phyloP scores from a whole-genome alignment of 2,113 vertebrate genomes.

The Choloepus hoffmanni region DNA sequence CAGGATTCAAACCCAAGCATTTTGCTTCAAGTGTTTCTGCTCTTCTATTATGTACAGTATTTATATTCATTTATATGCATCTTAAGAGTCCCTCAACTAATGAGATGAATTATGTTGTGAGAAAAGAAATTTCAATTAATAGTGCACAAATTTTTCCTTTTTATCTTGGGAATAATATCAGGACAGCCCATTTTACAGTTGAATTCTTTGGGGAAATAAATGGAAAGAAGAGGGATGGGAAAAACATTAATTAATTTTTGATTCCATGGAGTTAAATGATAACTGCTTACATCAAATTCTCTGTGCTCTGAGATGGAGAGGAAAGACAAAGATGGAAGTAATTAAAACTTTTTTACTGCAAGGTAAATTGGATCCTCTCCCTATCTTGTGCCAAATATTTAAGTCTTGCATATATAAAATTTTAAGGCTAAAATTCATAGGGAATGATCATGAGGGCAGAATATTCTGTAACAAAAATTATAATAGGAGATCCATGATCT shows the following conservation, averaged over 20 bases:
- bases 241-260: slow-evolving; percentile 75
- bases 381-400: slow-evolving; percentile 69
- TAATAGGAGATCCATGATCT: slow-evolving; percentile 21
- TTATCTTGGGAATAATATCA: slow-evolving; percentile 53
- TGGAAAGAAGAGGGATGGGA: neutral
- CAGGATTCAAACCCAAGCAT: neutral
- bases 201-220: slow-evolving; percentile 37
- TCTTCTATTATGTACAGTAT: neutral
- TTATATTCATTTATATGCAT: neutral
- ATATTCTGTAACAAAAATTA: neutral
- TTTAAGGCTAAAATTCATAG: slow-evolving; percentile 26
- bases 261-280: slow-evolving; percentile 67
- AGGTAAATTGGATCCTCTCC: slow-evolving; percentile 61
- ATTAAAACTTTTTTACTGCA: slow-evolving; percentile 56
- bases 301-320: neutral
- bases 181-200: slow-evolving; percentile 50
- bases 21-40: neutral
- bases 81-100: slow-evolving; percentile 19
- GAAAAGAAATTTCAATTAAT: slow-evolving; percentile 50
- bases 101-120: slow-evolving; percentile 38
- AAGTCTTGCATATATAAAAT: slow-evolving; percentile 41
- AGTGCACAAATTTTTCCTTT: neutral
- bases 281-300: slow-evolving; percentile 65
- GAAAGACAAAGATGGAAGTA: slow-evolving; percentile 46
- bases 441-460: neutral